Evolutionary conservation across 2,888 invertebrate genomes (phyloP).

Genomic region (Tenthredo scrophulariae): DNA sequence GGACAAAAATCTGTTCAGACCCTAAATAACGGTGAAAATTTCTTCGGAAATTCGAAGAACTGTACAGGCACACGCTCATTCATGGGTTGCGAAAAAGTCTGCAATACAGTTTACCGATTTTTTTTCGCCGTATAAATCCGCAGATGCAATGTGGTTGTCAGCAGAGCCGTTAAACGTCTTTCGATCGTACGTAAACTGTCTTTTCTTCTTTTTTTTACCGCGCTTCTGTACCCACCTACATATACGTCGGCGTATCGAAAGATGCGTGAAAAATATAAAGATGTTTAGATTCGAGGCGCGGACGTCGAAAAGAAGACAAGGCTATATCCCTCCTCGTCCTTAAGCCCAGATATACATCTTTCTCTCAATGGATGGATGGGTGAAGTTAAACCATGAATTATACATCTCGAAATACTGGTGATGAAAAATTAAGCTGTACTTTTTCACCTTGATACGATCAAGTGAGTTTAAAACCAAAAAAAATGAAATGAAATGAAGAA

Average conservation of each 20-base stretch:
- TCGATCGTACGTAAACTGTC: constrained; percentile 47
- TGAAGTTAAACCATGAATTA: constrained; percentile 37
- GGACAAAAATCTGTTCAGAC: background rate
- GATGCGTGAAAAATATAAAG: constrained; percentile 51
- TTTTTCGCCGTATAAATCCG: background rate
- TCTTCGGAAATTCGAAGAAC: background rate
- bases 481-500: background rate
- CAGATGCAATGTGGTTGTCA: background rate
- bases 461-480: background rate
- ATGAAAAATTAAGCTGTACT: constrained; percentile 15
- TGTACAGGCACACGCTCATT: background rate
- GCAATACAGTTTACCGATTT: background rate
- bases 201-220: background rate
- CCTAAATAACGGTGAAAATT: background rate
- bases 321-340: background rate
- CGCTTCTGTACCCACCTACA: background rate
- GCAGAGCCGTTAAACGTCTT: constrained; percentile 36
- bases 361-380: constrained; percentile 24
- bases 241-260: background rate
- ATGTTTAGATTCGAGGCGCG: constrained; percentile 52
- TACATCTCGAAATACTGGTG: constrained; percentile 4
- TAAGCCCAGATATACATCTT: constrained; percentile 38
- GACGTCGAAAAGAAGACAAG: constrained; percentile 44
- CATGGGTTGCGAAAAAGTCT: background rate
- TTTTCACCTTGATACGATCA: background rate